Evolutionary conservation across 1,140 invertebrate species (phyloP), one percentile per base, ranked within the genome.

Genomic region (Drosophila ficusphila): DNA sequence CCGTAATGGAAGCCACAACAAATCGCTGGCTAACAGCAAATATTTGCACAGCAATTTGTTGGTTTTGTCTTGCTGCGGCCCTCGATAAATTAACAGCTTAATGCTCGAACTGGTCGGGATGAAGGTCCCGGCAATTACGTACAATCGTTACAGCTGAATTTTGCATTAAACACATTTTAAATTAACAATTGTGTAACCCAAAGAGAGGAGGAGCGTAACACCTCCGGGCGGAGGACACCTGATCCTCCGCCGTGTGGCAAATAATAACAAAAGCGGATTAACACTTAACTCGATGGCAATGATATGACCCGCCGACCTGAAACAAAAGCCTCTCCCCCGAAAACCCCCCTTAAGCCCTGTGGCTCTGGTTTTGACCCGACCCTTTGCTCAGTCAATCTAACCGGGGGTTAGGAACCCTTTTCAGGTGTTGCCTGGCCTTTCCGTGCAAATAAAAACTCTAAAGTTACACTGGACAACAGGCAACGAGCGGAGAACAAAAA

Each of bases 241-340:
- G 76, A 67, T 60, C 34, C 69, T 31, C 46, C 70, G 76, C 61
- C 41, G 64, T 74, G 49, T 64, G 60, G 39, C 64, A 75, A 82
- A 88, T 65, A 88, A 86, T 82, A 86, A 88, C 77, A 88, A 88
- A 88, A 88, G 82, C 82, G 77, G 82, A 88, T 88, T 88, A 88
- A 88, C 82, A 88, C 82, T 88, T 88, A 71, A 79, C 52, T 76
- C 70, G 61, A 83, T 42, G 69, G 72, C 71, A 65, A 83, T 88
- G 74, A 82, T 89, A 88, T 82, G 73, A 64, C 57, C 58, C 46
- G 34, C 12, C 25, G 25, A 23, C n/a, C 60, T 61, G 38, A 62
- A 62, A 57, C 57, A 36, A 54, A 54, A 57, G 14, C 18, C n/a
- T 9, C 25, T 31, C 48, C 16, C 19, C 7, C 9, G n/a, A 11